Percentiles rank a stretch among this genome's conserved stretches.
phyloP scores from a whole-genome alignment of 2,797 vertebrate species.

The Pangasius djambal region DNA sequence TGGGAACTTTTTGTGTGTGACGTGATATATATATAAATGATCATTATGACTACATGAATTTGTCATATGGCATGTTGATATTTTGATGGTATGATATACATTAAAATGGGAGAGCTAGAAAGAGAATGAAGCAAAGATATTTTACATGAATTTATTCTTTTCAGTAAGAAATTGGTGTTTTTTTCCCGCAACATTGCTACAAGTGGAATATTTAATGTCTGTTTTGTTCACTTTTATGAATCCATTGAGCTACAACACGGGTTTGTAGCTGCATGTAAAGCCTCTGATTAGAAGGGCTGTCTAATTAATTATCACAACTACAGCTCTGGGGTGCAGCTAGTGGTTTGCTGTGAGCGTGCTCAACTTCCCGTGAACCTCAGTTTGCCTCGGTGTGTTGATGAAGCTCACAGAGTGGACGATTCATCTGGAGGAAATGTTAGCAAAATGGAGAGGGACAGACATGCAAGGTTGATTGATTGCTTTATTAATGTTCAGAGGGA shows the following conservation, averaged over 20 bases:
- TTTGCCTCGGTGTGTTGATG: slow-evolving; percentile 35
- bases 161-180: not conserved
- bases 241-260: not conserved
- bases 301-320: slow-evolving; percentile 55
- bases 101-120: not conserved
- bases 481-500: slow-evolving; percentile 13
- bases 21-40: no score
- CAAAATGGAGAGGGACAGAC: not conserved
- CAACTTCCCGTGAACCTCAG: slow-evolving; percentile 37
- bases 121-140: not conserved
- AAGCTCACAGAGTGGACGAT: slow-evolving; percentile 19
- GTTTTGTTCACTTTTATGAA: not conserved
- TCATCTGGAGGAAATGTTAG: slow-evolving; percentile 13
- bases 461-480: not conserved
- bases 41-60: no score
- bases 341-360: slow-evolving; percentile 43
- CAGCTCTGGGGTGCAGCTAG: slow-evolving; percentile 37
- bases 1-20: not conserved
- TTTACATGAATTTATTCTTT: not conserved
- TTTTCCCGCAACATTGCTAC: not conserved
- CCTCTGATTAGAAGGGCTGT: slow-evolving; percentile 54
- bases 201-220: not conserved
- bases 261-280: slow-evolving; percentile 14
- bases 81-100: no score
- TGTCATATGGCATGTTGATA: no score